These are phyloP conservation scores for Vireo griseus DNA, from an alignment of 2,797 vertebrate species.

Conservation along the genomic window DNA sequence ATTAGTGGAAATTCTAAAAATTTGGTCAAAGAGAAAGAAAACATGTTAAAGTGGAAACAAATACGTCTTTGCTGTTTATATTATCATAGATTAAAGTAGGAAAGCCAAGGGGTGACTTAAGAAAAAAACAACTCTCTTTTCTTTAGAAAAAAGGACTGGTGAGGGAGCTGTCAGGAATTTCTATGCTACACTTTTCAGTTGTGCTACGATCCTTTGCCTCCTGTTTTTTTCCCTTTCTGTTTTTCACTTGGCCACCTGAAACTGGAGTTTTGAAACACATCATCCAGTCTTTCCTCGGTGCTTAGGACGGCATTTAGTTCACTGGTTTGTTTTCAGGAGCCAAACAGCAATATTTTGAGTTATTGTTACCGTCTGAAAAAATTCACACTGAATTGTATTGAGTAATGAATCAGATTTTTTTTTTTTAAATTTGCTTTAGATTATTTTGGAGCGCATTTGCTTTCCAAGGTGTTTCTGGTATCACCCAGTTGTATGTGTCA, in stretches of 20 bases:
- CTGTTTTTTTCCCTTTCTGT: neutral
- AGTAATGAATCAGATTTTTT: neutral
- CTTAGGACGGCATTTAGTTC: fast-evolving
- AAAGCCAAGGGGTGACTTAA: neutral
- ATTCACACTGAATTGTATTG: neutral
- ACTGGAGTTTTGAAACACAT: neutral
- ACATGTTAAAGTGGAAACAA: neutral
- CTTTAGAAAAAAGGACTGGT: neutral
- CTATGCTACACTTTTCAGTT: fast-evolving
- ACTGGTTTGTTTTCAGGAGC: neutral
- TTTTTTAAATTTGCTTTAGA: neutral
- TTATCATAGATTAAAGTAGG: neutral
- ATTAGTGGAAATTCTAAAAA: neutral
- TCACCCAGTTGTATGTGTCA: fast-evolving
- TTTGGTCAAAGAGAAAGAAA: neutral
- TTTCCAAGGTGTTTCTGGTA: neutral
- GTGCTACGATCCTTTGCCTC: neutral
- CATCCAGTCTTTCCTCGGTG: fast-evolving
- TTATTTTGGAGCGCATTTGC: neutral
- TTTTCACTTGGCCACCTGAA: neutral
- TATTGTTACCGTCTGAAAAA: neutral
- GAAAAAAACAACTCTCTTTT: neutral
- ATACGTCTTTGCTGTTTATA: neutral
- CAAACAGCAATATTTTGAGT: neutral
- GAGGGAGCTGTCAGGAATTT: neutral